phyloP scores from a whole-genome alignment of 1,140 invertebrate genomes.

The Drosophila ambigua region DNA sequence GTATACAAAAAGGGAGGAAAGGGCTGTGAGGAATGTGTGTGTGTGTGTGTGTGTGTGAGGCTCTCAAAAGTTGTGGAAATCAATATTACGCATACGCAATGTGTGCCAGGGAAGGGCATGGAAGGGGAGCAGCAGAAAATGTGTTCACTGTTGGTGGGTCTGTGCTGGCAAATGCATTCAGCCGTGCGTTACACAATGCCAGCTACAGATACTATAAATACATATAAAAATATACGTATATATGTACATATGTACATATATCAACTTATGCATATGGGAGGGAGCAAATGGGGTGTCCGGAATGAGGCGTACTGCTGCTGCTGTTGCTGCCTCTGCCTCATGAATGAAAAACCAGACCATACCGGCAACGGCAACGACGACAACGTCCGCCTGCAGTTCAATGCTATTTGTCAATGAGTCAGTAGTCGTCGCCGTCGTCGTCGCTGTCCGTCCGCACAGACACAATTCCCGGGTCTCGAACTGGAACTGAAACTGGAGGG shows the following conservation, averaged over 20 bases:
- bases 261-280: constrained; percentile 31
- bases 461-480: no score
- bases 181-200: constrained; percentile 57
- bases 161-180: constrained; percentile 49
- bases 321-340: constrained; percentile 26
- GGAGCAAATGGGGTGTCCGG: constrained; percentile 19
- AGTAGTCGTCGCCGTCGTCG: constrained; percentile 27
- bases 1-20: background rate
- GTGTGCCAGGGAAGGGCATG: constrained; percentile 6
- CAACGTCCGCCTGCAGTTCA: constrained; percentile 60
- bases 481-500: constrained; percentile 5
- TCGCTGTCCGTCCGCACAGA: no score
- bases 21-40: background rate
- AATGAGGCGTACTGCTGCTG: constrained; percentile 28
- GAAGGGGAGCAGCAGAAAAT: background rate
- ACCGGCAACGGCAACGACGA: constrained; percentile 33
- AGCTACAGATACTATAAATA: constrained; percentile 28
- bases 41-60: background rate
- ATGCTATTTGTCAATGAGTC: constrained; percentile 76
- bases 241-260: constrained; percentile 21
- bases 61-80: constrained; percentile 16
- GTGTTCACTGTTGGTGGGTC: constrained; percentile 10
- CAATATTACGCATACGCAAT: constrained; percentile 49
- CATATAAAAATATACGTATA: constrained; percentile 1
- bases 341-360: constrained; percentile 51